Conservation (phyloP, 1,140 invertebrate species). For the Zaprionus capensis region DNA sequence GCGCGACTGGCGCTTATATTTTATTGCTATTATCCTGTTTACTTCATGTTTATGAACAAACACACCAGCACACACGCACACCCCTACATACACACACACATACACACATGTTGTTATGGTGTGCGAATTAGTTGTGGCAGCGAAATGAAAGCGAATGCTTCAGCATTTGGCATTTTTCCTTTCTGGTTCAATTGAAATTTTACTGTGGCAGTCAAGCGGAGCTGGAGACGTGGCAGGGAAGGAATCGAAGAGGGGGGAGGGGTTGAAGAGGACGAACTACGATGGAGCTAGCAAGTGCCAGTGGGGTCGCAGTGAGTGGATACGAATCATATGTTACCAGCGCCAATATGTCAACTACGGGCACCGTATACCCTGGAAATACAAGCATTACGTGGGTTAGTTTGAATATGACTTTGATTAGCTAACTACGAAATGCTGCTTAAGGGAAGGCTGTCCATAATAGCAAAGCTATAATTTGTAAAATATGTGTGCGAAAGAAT, state of each 20-base stretch:
- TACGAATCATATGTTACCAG: constrained; percentile 44
- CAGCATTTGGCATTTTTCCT: constrained; percentile 51
- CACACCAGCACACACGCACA: constrained; percentile 42
- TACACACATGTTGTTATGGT: constrained; percentile 51
- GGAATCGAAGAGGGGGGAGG: neutral
- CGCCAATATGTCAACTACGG: constrained; percentile 28
- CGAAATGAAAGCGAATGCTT: constrained; percentile 64
- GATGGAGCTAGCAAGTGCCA: neutral
- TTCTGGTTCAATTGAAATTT: constrained; percentile 70
- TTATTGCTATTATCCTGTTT: constrained; percentile 84
- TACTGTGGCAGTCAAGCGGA: constrained; percentile 33
- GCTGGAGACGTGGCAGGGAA: neutral
- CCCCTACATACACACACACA: constrained; percentile 16
- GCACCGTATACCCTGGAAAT: constrained; percentile 12
- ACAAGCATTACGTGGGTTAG: neutral
- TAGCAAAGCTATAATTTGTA: too few relatives aligned
- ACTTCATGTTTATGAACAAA: constrained; percentile 77
- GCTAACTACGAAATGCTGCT: too few relatives aligned
- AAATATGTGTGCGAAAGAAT: too few relatives aligned
- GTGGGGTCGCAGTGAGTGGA: constrained; percentile 15
- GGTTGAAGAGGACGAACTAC: neutral
- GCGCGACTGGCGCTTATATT: constrained; percentile 78
- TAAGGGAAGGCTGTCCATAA: too few relatives aligned
- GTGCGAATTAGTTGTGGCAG: constrained; percentile 82
- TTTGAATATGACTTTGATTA: neutral